phyloP scores from a whole-genome alignment of 1,140 invertebrate species.

The Cotesia glomerata region DNA sequence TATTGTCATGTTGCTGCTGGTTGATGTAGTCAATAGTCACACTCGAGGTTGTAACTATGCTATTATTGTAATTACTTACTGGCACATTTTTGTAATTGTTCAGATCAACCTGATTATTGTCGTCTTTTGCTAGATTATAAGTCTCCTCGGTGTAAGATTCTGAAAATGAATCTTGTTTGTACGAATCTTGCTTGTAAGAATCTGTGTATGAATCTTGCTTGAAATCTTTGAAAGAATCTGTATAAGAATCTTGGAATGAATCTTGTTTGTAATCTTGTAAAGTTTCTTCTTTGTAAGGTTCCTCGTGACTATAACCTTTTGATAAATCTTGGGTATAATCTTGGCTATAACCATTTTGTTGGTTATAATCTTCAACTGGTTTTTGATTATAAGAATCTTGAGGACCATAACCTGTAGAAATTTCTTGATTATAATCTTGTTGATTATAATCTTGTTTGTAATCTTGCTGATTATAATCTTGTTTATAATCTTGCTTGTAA shows the following conservation, averaged over 20 bases:
- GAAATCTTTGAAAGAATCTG: neutral
- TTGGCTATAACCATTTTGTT: too few relatives aligned
- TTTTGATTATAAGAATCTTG: too few relatives aligned
- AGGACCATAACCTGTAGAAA: too few relatives aligned
- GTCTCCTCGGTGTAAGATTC: constrained; percentile 28
- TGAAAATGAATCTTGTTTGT: constrained; percentile 20
- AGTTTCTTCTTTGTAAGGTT: neutral
- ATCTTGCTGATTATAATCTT: too few relatives aligned
- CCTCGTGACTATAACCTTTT: too few relatives aligned
- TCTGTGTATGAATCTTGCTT: constrained; percentile 24
- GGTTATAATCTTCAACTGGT: too few relatives aligned
- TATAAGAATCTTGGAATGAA: constrained; percentile 35
- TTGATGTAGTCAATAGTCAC: too few relatives aligned
- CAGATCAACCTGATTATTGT: constrained; percentile 35
- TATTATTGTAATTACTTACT: constrained; percentile 11
- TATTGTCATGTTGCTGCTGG: constrained; percentile 44
- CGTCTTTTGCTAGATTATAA: constrained; percentile 39
- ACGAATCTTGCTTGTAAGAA: constrained; percentile 32
- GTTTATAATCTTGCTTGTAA: too few relatives aligned
- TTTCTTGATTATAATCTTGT: too few relatives aligned
- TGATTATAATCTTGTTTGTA: too few relatives aligned
- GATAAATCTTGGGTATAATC: too few relatives aligned
- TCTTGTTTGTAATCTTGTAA: neutral
- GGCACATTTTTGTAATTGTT: constrained; percentile 35
- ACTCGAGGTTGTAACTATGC: constrained; percentile 40